Evolutionary conservation across 2,113 vertebrate genomes (phyloP).

Genomic region (Actenoides hombroni): DNA sequence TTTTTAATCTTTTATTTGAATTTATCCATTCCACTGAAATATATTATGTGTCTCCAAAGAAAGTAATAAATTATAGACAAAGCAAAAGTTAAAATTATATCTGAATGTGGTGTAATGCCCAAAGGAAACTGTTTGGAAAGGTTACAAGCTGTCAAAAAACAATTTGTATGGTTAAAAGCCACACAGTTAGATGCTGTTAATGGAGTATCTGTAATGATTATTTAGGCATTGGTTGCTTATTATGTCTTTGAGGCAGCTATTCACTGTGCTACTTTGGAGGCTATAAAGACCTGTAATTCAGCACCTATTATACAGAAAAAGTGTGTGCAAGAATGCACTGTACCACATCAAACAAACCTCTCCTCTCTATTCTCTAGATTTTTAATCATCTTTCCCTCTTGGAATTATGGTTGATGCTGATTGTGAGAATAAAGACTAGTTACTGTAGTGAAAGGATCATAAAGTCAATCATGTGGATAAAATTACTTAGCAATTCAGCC

Average conservation of each 20-base stretch:
- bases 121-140: constrained; percentile 75
- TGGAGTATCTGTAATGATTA: constrained; percentile 76
- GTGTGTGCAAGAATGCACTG: constrained; percentile 67
- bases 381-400: constrained; percentile 83
- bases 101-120: constrained; percentile 71
- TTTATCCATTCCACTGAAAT: constrained; percentile 64
- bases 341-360: constrained; percentile 75
- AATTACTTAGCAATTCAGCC: constrained; percentile 92
- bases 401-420: constrained; percentile 82
- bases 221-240: constrained; percentile 82
- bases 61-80: constrained; percentile 75
- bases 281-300: constrained; percentile 84
- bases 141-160: constrained; percentile 76
- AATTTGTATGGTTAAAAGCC: constrained; percentile 78
- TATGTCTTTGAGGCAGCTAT: constrained; percentile 84
- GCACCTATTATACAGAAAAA: constrained; percentile 83
- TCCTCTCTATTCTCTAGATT: constrained; percentile 77
- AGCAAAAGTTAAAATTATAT: constrained; percentile 74
- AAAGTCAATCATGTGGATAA: constrained; percentile 96
- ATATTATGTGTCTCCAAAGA: constrained; percentile 65
- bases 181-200: constrained; percentile 75
- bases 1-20: constrained; percentile 57
- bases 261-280: constrained; percentile 76
- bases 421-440: constrained; percentile 94
- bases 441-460: constrained; percentile 89